Base-by-base conservation (phyloP, 2,113 vertebrate species). In the Saguinus imperator region DNA sequence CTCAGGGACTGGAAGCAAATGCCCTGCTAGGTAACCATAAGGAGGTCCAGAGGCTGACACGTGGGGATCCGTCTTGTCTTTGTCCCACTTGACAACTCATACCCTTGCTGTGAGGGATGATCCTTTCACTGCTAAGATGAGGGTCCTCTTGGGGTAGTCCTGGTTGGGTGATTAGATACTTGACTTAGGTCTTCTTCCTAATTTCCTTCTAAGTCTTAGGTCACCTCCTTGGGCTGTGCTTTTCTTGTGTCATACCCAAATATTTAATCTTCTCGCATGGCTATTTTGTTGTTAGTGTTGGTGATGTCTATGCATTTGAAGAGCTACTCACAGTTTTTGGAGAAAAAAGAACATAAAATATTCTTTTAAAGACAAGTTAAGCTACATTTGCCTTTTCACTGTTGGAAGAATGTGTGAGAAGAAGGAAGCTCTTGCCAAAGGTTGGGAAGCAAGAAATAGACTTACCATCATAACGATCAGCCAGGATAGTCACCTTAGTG, bases 391-490 rank as follows among this genome's bases (percentile, higher is more conserved):
- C 18, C 18, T 96, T 57, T 64, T 5, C 43, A 3, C 32, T 23
- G 18, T 32, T 40, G 27, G n/a, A 50, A 3, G 17, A 45, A 58
- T n/a, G 8, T 23, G 1, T 32, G 35, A 76, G 17, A 37, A n/a
- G 43, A 81, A 68, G 32, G 20, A 5, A 80, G 25, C 9, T 57
- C 17, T 17, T 37, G 16, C 18, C 32, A 68, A 87, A 55, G 52
- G 18, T 66, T 18, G 37, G 68, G 64, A 68, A 55, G 57, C 7
- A 48, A 57, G 73, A 86, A 48, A 64, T 2, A 23, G 83, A 98
- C 99, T 99, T 96, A 99, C 99, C 99, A 50, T 99, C 99, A 90
- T 99, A 98, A 16, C 35, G 97, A 97, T 99, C 99, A 61, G 99
- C 98, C 97, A 99, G 91, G 97, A 99, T 99, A 58, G 98, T 96